A percentile compares a stretch with the other conserved stretches of the same genome.
Evolutionary conservation across 2,113 vertebrate genomes (phyloP).

Genomic region (Synchiropus splendidus): DNA sequence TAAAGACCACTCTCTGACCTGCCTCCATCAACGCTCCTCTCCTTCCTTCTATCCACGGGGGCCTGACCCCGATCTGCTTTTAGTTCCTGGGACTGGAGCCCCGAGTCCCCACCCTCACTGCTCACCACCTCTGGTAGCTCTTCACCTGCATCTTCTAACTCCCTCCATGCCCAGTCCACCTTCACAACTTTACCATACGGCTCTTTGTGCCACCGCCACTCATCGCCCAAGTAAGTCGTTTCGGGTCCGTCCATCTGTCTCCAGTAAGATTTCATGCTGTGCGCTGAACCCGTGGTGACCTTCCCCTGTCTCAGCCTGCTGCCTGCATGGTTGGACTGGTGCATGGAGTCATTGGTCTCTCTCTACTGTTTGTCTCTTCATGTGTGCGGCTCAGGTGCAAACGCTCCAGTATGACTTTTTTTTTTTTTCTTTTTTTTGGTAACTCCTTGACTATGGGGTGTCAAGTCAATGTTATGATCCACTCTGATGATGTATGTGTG

Average conservation of each 20-base stretch:
- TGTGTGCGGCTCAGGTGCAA: too few species aligned
- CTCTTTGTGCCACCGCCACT: slow-evolving; percentile 64
- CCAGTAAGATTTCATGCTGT: slow-evolving; percentile 37
- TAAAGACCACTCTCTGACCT: slow-evolving; percentile 35
- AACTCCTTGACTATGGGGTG: too few species aligned
- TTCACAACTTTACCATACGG: slow-evolving; percentile 58
- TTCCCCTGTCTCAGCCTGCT: slow-evolving; percentile 11
- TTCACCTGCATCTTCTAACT: slow-evolving; percentile 68
- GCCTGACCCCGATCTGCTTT: slow-evolving; percentile 37
- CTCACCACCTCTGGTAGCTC: slow-evolving; percentile 59
- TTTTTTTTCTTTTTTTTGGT: too few species aligned
- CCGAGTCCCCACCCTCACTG: slow-evolving; percentile 57
- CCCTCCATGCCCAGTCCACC: slow-evolving; percentile 65
- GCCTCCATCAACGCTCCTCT: slow-evolving; percentile 36
- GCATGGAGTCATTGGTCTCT: slow-evolving; percentile 34
- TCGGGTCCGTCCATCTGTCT: slow-evolving; percentile 38
- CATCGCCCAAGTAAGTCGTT: slow-evolving; percentile 66
- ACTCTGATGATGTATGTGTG: too few species aligned
- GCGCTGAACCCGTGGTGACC: not conserved
- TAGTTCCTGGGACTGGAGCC: slow-evolving; percentile 62
- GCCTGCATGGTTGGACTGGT: slow-evolving; percentile 31
- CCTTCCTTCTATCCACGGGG: slow-evolving; percentile 33
- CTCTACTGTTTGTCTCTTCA: slow-evolving; percentile 12
- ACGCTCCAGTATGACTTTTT: too few species aligned
- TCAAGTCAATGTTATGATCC: too few species aligned